Conservation (phyloP, 2,113 vertebrate species). For the Triplophysa rosa region DNA sequence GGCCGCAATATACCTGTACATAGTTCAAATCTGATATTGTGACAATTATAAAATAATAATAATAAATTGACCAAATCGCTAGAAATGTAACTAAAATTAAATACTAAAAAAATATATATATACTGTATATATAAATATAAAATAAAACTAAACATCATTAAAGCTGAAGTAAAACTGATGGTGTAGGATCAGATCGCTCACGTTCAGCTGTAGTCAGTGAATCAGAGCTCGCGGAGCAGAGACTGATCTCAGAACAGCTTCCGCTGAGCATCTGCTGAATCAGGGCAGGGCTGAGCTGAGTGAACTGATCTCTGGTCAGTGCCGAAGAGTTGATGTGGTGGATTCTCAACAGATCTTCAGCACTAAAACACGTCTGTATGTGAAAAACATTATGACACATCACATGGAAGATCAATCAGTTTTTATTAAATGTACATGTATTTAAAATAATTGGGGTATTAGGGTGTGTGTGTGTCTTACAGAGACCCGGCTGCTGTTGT, state of each 20-base stretch:
- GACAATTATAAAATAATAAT: too few species aligned
- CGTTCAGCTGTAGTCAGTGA: constrained; percentile 64
- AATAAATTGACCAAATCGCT: too few species aligned
- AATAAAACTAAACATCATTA: too few species aligned
- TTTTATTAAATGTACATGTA: too few species aligned
- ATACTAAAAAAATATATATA: too few species aligned
- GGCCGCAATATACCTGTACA: too few species aligned
- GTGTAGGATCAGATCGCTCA: constrained; percentile 53
- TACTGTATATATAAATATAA: too few species aligned
- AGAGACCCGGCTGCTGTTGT: constrained; percentile 65
- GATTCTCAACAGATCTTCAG: constrained; percentile 75
- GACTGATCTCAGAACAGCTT: constrained; percentile 64
- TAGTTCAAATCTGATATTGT: too few species aligned
- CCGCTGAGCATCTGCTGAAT: constrained; percentile 82
- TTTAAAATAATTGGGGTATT: too few species aligned
- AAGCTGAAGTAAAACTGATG: not conserved
- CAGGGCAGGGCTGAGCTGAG: constrained; percentile 79
- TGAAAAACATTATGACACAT: not conserved
- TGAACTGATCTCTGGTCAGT: constrained; percentile 69
- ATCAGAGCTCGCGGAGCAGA: not conserved
- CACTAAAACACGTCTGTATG: constrained; percentile 76
- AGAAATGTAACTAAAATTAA: too few species aligned
- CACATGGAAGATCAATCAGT: too few species aligned
- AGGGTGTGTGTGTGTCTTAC: not conserved
- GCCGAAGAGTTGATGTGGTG: constrained; percentile 57